Conservation (phyloP, 35 echinoderm and acorn worm species). For the Stichopus chloronotus region DNA sequence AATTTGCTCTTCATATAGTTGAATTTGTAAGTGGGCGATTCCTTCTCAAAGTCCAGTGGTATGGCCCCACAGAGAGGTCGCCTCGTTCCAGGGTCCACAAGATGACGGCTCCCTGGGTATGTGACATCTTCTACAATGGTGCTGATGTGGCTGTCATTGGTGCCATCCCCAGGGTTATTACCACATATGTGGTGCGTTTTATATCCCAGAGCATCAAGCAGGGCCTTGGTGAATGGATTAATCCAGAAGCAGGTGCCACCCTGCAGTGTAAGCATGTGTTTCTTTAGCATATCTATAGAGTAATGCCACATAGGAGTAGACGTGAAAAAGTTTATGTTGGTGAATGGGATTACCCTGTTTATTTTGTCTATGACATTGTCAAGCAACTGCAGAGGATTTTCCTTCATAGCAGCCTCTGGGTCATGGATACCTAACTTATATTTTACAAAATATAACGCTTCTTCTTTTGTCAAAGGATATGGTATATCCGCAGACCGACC, state of each 20-base stretch:
- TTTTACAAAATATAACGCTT: slow-evolving; percentile 21
- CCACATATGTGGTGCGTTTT: slow-evolving; percentile 33
- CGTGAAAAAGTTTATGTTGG: slow-evolving; percentile 31
- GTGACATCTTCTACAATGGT: slow-evolving; percentile 33
- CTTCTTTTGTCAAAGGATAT: slow-evolving; percentile 40
- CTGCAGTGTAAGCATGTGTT: slow-evolving; percentile 17
- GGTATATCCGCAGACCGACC: neutral
- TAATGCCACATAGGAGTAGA: neutral
- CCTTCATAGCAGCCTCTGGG: neutral
- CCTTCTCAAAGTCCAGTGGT: slow-evolving; percentile 49
- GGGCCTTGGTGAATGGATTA: slow-evolving; percentile 41
- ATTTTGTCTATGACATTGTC: neutral
- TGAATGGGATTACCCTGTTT: slow-evolving; percentile 25
- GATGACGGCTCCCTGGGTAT: slow-evolving; percentile 28
- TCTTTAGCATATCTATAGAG: neutral
- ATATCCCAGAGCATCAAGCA: slow-evolving; percentile 10
- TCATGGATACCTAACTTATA: neutral
- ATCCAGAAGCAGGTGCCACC: slow-evolving; percentile 40
- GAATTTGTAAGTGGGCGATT: slow-evolving; percentile 27
- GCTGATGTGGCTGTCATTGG: slow-evolving; percentile 20
- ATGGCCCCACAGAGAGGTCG: slow-evolving; percentile 28
- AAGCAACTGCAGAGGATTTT: neutral
- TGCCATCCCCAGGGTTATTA: slow-evolving; percentile 1
- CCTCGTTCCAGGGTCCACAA: slow-evolving; percentile 34
- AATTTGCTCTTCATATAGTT: slow-evolving; percentile 46